Conservation (phyloP, 2,797 vertebrate genomes). For the Poeciliopsis presidionis region DNA sequence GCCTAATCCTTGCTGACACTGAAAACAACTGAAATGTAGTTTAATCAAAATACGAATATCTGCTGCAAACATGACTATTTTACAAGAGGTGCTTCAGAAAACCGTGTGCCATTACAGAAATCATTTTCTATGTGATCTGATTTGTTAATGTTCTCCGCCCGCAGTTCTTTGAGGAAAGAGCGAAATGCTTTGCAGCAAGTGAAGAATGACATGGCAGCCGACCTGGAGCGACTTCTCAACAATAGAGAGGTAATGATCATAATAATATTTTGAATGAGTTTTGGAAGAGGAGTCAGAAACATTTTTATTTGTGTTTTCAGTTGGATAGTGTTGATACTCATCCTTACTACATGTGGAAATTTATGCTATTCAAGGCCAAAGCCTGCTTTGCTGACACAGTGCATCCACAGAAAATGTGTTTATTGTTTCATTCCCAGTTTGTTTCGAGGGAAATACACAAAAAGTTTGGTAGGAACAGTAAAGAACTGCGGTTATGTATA, state of each 20-base stretch:
- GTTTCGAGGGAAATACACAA: not conserved
- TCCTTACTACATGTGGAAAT: not conserved
- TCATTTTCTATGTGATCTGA: not conserved
- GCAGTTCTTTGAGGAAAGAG: slow-evolving; percentile 92
- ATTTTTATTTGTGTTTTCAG: not conserved
- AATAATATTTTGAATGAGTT: not conserved
- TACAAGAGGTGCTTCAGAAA: not conserved
- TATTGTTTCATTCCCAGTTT: not conserved
- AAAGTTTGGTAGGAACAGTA: not conserved
- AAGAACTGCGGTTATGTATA: not conserved
- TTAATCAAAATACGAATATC: not conserved
- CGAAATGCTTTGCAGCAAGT: slow-evolving; percentile 86
- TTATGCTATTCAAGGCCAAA: not conserved
- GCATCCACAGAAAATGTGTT: not conserved
- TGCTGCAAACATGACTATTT: not conserved
- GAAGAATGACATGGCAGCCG: slow-evolving; percentile 96
- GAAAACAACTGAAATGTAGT: not conserved
- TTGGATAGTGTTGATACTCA: no score
- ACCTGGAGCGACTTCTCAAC: slow-evolving; percentile 94
- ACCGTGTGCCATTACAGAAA: not conserved
- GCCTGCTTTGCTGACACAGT: not conserved
- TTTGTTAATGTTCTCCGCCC: slow-evolving; percentile 16
- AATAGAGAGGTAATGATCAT: slow-evolving; percentile 85
- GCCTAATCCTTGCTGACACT: not conserved
- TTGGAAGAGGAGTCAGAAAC: not conserved